Evolutionary conservation across 2,113 vertebrate genomes (phyloP).

Genomic region (Dolichallabes microphthalmus): DNA sequence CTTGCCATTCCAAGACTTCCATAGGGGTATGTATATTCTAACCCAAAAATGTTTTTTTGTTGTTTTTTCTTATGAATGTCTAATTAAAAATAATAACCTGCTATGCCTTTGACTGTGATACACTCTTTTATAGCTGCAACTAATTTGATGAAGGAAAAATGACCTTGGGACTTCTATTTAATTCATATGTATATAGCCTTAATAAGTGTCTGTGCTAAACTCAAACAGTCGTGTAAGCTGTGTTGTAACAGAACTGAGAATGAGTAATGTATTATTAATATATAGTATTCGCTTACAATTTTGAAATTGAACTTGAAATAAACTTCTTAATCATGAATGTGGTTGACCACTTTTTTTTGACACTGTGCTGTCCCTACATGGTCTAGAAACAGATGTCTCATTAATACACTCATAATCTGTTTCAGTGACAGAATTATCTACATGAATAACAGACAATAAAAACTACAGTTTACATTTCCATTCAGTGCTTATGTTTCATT

Average conservation of each 20-base stretch:
- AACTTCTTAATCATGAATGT: not conserved
- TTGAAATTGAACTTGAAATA: not conserved
- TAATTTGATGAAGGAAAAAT: not conserved
- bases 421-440: constrained; percentile 22
- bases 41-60: not conserved
- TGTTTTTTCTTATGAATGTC: not conserved
- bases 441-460: constrained; percentile 40
- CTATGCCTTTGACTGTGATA: not conserved
- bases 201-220: not conserved
- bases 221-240: not conserved
- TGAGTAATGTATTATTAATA: not conserved
- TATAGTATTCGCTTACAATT: not conserved
- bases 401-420: constrained; percentile 31
- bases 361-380: not conserved
- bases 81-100: not conserved
- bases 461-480: constrained; percentile 31
- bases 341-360: not conserved
- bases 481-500: constrained; percentile 21
- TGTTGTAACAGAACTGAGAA: not conserved
- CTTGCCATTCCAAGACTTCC: not conserved
- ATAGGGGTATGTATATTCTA: not conserved
- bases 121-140: not conserved
- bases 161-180: not conserved
- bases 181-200: not conserved
- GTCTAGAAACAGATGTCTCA: constrained; percentile 36